Base-by-base conservation (phyloP, 2,113 vertebrate genomes). In the Campylomormyrus numenius region DNA sequence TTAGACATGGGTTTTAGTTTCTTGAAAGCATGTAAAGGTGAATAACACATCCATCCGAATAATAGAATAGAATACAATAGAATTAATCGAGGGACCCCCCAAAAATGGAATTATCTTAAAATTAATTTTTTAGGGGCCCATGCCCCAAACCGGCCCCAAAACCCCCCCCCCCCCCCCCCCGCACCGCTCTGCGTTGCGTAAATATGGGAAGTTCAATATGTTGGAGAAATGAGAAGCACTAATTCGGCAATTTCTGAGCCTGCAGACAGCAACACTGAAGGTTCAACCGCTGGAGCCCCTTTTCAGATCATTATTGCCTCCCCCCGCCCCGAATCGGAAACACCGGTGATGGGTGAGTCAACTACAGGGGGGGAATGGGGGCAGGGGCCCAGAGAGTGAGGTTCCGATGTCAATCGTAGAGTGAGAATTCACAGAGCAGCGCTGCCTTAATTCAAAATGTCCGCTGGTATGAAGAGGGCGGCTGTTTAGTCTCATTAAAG, bases 401-500 rank as follows among this genome's bases (percentile, higher is more conserved):
- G n/a, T 5, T 91, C 87, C 85, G 45, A 80, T 21, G 24, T 90
- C 92, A 27, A 31, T 35, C 39, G 39, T 5, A 19, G 31, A 45
- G 27, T 89, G 70, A 89, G 74, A 89, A 89, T 56, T 85, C 52
- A 58, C 89, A 58, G 74, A 77, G 8, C 50, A 15, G 49, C 10
- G 45, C 3, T 31, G 31, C 5, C 77, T 56, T 93, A 92, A 94
- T 89, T 90, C 92, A 91, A 92, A 91, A 91, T 84, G 93, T 94
- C 92, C 94, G 91, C 93, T 91, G 74, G 91, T 91, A 92, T 91
- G 93, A 91, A 93, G 90, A 89, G n/a, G 10, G 89, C 15, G 91
- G 93, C 93, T 94, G 93, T 91, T 92, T 93, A 92, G 89, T 92
- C 92, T 95, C 95, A 92, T 92, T 93, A 92, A 91, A 94, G 92